Percentiles rank a stretch among this genome's conserved stretches.
Conservation (phyloP, 2,888 invertebrate genomes). For the Petrolisthes cinctipes region DNA sequence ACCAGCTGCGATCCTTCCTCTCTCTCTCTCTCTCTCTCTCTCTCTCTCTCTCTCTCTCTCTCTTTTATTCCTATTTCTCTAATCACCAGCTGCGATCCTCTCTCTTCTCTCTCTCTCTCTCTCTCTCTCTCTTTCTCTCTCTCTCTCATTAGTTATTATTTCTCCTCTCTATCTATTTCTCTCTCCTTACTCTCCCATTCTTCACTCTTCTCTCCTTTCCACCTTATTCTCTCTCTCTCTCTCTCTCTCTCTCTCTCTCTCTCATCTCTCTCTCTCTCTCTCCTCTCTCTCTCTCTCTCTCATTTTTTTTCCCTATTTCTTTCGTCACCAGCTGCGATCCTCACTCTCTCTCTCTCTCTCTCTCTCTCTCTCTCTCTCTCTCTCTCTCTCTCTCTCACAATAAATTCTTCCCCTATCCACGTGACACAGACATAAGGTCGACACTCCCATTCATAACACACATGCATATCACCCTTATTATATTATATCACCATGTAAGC, state of each 20-base stretch:
- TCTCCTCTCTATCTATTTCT: not conserved
- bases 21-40: not conserved
- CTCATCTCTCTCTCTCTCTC: not conserved
- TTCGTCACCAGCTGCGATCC: no score
- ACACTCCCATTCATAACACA: no score
- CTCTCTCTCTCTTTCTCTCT: slow-evolving; percentile 2
- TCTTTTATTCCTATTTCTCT: not conserved
- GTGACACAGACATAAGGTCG: no score
- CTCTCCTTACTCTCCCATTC: not conserved
- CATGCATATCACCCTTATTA: no score
- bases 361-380: no score
- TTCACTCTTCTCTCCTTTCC: not conserved
- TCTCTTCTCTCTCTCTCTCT: slow-evolving; percentile 1
- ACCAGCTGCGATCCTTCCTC: not conserved
- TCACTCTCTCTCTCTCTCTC: no score
- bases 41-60: not conserved
- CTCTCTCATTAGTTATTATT: not conserved
- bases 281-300: no score
- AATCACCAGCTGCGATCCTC: not conserved
- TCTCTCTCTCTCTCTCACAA: no score
- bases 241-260: not conserved
- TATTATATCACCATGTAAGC: no score
- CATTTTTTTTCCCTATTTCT: no score
- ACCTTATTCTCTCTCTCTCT: not conserved
- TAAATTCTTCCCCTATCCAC: no score